Base-by-base conservation (phyloP, 2,797 vertebrate species). In the Petrocephalus sullivani region DNA sequence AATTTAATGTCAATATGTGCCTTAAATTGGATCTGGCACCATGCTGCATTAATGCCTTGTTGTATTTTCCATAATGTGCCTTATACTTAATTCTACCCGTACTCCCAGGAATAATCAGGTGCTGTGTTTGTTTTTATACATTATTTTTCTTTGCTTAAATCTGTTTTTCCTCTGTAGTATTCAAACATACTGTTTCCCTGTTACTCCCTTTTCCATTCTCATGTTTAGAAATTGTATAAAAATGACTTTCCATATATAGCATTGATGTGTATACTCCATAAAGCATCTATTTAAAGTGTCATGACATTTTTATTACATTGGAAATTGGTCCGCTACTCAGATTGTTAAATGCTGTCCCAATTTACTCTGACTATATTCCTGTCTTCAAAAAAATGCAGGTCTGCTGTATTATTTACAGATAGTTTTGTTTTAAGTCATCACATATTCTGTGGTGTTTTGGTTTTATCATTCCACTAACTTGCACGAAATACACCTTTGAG, bases 21-120 rank as follows among this genome's bases (percentile, higher is more conserved):
- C 60, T 85, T 67, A 85, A 85, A 85, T 71, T 53, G 33, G 23
- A 57, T 85, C 9, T 71, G 16, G 14, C 58, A 67, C 49, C 46
- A 21, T 37, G 3, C 2, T 75, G n/a, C 51, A 1, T 56, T 51
- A 67, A 67, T 33, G 33, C 81, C 28, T 41, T 58, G 49, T 41
- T 28, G 23, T 60, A 57, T 56, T 85, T 85, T 61, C n/a, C 53
- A 8, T 10, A 54, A 49, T 88, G 83, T 88, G 88, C 88, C 88
- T 88, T 88, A 88, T 71, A 16, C 16, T 46, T 51, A 56, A 85
- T 64, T 75, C 71, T 41, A 56, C 21, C 51, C 71, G n/a, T 28
- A 41, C 53, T 60, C 53, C 58, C 82, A 85, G 46, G 49, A 53
- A 61, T 83, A 84, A 49, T 85, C 58, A 7, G 49, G 81, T 85